Percentiles rank a stretch among this genome's conserved stretches.
Evolutionary conservation across 2,113 vertebrate genomes (phyloP).

Genomic region (Zapornia atra): DNA sequence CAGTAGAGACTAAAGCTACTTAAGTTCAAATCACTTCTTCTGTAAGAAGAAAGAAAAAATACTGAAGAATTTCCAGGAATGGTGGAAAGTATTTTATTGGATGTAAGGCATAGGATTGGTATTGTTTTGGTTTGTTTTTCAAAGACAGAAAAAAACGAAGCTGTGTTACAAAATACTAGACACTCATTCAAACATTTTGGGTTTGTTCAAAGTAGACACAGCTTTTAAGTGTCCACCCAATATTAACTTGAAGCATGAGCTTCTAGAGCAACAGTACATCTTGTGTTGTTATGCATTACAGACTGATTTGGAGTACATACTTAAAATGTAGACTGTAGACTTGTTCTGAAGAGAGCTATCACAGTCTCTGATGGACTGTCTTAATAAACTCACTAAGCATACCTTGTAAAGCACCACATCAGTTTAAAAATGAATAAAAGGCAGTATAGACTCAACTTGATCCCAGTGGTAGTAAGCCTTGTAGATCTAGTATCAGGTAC

Average conservation of each 20-base stretch:
- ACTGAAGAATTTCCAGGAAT: not conserved
- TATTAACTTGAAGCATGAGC: not conserved
- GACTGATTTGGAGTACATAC: not conserved
- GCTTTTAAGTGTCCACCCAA: not conserved
- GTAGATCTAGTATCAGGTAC: not conserved
- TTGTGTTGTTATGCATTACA: not conserved
- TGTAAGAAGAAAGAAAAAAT: not conserved
- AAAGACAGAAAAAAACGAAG: not conserved
- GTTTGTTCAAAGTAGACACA: not conserved
- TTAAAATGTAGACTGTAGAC: not conserved
- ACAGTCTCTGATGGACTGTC: not conserved
- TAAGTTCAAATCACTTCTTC: not conserved
- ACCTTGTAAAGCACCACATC: not conserved
- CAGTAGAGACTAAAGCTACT: not conserved
- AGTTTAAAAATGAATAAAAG: not conserved
- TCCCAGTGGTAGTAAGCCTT: not conserved
- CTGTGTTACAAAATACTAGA: not conserved
- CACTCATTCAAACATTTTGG: not conserved
- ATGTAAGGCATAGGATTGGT: fast-evolving
- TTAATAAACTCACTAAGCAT: not conserved
- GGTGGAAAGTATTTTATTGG: not conserved
- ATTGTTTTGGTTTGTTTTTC: not conserved
- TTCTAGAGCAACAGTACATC: not conserved
- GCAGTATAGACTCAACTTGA: not conserved
- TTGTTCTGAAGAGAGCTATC: not conserved